These are phyloP conservation scores for Apostichopus californicus DNA, from an alignment of 35 echinoderm and acorn worm genomes.

Conservation along the genomic window DNA sequence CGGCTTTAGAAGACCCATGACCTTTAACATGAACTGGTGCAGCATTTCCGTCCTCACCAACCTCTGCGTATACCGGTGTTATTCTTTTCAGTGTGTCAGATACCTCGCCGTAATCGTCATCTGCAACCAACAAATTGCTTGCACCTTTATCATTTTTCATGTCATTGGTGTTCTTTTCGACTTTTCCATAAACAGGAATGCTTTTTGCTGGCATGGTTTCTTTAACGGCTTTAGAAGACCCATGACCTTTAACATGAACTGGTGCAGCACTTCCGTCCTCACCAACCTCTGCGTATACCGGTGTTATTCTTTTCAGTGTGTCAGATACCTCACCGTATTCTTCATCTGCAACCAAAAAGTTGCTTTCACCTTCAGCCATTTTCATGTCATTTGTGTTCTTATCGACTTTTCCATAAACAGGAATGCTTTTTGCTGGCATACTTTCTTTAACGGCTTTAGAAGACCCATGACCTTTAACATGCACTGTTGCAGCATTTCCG, in stretches of 20 bases:
- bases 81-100: background rate
- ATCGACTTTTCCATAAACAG: background rate
- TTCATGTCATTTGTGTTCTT: background rate
- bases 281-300: too few species aligned
- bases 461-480: background rate
- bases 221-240: too few species aligned
- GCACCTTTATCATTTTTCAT: background rate
- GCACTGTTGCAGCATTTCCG: background rate
- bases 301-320: too few species aligned
- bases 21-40: background rate
- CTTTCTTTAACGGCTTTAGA: background rate
- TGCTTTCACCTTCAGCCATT: too few species aligned
- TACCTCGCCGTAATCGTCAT: background rate
- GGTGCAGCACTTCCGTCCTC: too few species aligned
- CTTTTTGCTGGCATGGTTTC: background rate
- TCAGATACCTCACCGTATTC: too few species aligned
- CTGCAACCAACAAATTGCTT: background rate
- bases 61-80: background rate
- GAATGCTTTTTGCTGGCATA: background rate
- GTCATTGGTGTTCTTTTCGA: background rate
- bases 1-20: background rate
- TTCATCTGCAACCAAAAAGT: too few species aligned
- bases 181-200: background rate
- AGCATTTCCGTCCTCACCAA: background rate
- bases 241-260: too few species aligned